phyloP scores from a whole-genome alignment of 2,797 vertebrate species.

The Chaetophractus vellerosus region DNA sequence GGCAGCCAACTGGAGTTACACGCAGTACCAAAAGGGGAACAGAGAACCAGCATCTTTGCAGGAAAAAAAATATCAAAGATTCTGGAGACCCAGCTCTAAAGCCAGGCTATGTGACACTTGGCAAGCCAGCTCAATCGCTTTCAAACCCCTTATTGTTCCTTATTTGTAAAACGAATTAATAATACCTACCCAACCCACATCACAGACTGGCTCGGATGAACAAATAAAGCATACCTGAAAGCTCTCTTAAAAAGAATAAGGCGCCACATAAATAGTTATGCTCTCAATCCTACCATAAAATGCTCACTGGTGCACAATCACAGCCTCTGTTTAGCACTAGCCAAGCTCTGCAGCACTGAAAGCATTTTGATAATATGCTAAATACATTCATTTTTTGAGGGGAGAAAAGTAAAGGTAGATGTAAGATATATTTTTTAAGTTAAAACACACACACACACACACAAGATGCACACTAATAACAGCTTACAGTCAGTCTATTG shows the following conservation, averaged over 20 bases:
- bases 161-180: conserved; percentile 57
- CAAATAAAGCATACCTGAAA: conserved; percentile 56
- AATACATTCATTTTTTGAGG: conserved; percentile 27
- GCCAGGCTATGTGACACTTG: neutral
- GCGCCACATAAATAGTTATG: neutral
- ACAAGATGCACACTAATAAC: neutral
- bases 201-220: conserved; percentile 36
- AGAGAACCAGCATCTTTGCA: neutral
- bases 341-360: neutral
- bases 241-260: conserved; percentile 38
- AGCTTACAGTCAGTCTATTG: neutral
- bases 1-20: neutral
- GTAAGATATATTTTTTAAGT: neutral
- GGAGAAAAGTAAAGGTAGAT: neutral
- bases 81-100: neutral
- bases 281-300: neutral
- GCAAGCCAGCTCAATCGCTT: neutral
- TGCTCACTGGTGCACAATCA: neutral
- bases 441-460: too few species aligned
- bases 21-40: neutral
- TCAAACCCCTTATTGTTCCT: neutral
- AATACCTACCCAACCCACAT: conserved; percentile 34
- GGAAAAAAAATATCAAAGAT: neutral
- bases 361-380: neutral
- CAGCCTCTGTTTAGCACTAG: neutral